Base-by-base conservation (phyloP, 2,888 invertebrate species). In the Sceliomorpha sp. region DNA sequence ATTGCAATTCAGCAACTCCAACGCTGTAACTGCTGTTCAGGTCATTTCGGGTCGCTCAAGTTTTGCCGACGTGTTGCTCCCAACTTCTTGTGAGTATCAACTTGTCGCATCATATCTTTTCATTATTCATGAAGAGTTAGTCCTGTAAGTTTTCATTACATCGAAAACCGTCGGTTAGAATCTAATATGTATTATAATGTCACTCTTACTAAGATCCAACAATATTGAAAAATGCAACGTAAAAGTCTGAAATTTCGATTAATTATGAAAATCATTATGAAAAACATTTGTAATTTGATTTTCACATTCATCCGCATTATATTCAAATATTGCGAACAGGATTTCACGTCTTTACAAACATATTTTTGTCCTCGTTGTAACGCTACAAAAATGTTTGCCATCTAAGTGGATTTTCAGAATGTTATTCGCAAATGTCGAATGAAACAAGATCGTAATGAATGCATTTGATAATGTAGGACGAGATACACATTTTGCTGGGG, bases 61-160 rank as follows among this genome's bases (percentile, higher is more conserved):
- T 36, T 36, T 36, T 36, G 48, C 32, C 32, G 26, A 17, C 20
- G 47, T 20, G 47, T 20, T 31, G 47, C 17, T 20, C 32, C 17
- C 20, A 47, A 47, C 8, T 47, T 32, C 47, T 47, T 34, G 34
- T 17, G 9, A 36, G 24, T 48, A 48, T 48, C 36, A 14, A 48
- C 26, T 48, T 48, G 34, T 48, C 24, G 36, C 48, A 12, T 48
- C 36, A 13, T 36, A 36, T 34, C 36, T 36, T 36, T 47, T 32
- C 32, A 48, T 36, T 48, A 48, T 48, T 48, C 48, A 48, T 36
- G 48, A 48, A 48, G n/a, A 10, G 34, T 26, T 48, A 10, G 24
- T 29, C 29, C 9, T 31, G 26, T n/a, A 26, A 48, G 26, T 48
- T 48, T 34, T 24, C n/a, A 26, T 48, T 26, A 13, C 14, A 17